Evolutionary conservation across 2,888 invertebrate species (phyloP), one percentile per base, ranked within the genome.

Genomic region (Archips crataeganus): DNA sequence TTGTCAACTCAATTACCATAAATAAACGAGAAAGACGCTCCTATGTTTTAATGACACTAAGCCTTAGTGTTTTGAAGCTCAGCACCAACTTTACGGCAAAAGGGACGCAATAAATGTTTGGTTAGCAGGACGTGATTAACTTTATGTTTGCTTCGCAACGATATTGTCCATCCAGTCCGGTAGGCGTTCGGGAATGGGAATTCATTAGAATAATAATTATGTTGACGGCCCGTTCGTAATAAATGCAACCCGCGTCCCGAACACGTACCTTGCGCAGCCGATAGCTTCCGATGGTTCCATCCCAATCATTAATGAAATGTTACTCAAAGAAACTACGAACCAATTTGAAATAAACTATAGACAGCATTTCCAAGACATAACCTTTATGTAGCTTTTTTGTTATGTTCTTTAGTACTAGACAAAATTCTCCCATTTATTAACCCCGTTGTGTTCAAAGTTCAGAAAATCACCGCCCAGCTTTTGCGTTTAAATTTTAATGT

Each of bases 1-100:
- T 93, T 91, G 91, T 91, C 91, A 90, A 89, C 90, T 89, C 87
- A 85, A 93, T 94, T 93, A 88, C 85, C 94, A 94, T 93, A 93
- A 90, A 91, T 93, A 93, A 93, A 93, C 94, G 85, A 85, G 88
- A 85, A 90, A 90, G 92, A 89, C 88, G 87, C 88, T 88, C 77
- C 87, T 80, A 85, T 87, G 89, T 90, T 92, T 91, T 90, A 91
- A 92, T 92, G 89, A 90, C 87, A 88, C 84, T 84, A 77, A 77
- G 76, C 70, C 75, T 77, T 71, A 75, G 70, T 70, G 87, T 91
- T 91, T 89, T 87, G 87, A 88, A 87, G 87, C 86, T 85, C 82
- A 81, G 63, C 74, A 45, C 65, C 74, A 74, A 74, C 74, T 74
- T 74, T 65, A 74, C 74, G 74, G 51, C 64, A 71, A 75, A 73